A percentile compares a stretch with the other conserved stretches of the same genome.
phyloP scores from a whole-genome alignment of 2,888 invertebrate genomes.

The Trachelus tabidus region DNA sequence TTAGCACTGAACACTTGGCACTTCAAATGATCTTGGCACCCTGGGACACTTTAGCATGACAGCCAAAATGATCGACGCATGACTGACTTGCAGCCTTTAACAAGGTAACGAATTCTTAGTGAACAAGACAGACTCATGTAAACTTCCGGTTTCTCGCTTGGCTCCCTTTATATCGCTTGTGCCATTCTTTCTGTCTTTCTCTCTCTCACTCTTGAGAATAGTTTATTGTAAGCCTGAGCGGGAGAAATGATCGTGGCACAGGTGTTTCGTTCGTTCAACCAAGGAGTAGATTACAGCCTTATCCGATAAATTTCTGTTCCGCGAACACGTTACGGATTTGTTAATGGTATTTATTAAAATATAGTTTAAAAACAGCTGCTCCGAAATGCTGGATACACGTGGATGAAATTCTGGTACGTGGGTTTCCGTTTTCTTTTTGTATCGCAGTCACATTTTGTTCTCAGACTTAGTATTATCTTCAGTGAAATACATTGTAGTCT shows the following conservation, averaged over 20 bases:
- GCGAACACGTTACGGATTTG: not conserved
- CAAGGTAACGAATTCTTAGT: not conserved
- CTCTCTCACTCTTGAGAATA: not conserved
- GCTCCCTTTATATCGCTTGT: not conserved
- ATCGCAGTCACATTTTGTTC: not conserved
- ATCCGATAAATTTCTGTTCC: not conserved
- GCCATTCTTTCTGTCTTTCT: not conserved
- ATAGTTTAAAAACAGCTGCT: not conserved
- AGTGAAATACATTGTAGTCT: not conserved
- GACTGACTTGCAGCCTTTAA: not conserved
- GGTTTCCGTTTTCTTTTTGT: not conserved
- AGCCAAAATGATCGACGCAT: not conserved
- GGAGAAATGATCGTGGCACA: not conserved
- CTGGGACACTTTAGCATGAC: not conserved
- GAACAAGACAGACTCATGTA: not conserved
- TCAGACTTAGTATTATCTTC: not conserved
- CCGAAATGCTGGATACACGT: not conserved
- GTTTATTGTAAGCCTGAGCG: not conserved
- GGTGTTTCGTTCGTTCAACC: not conserved
- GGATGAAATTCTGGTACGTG: not conserved
- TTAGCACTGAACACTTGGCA: not conserved
- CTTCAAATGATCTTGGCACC: not conserved
- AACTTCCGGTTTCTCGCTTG: not conserved
- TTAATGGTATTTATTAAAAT: not conserved
- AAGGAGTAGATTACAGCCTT: not conserved